Base-by-base conservation (phyloP, 2,797 vertebrate genomes). In the Brachyalestes nurse region DNA sequence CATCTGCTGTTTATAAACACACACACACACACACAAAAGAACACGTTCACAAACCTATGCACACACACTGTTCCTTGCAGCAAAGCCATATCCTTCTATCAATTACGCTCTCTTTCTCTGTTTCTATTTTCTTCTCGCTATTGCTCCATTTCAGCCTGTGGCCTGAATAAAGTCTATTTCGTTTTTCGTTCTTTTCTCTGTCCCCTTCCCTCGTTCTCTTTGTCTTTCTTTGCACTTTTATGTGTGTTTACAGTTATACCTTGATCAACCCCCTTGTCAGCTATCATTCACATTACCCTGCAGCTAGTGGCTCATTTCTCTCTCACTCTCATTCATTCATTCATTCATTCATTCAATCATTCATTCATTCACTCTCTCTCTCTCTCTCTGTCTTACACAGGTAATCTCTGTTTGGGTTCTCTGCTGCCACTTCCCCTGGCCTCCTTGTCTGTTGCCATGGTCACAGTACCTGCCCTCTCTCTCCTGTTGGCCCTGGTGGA, bases 381-480 rank as follows among this genome's bases (percentile, higher is more conserved):
- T 82, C 85, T 82, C 78, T 86, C 73, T 88, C 72, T 80, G 78
- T 82, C 82, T 85, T 84, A 88, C 86, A 66, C 87, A 95, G 93
- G 92, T 92, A 88, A 90, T 93, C 91, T 92, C 91, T 91, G 88
- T 89, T 90, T 89, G 91, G 86, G 90, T 88, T 86, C 89, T 87
- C 75, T 90, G 85, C 65, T 53, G 78, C 81, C 75, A 6, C 51
- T 58, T 80, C 73, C 73, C 89, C 91, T 88, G 90, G 72, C 92
- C 90, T 88, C 90, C 91, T 91, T 90, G 89, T 90, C 89, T 81
- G 90, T 92, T 92, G 91, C 93, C 93, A 94, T 93, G 93, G 93
- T 94, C 88, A 93, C 93, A 92, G 94, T 94, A 95, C 95, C 93
- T 91, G 94, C 93, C 92, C 95, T 96, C 93, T 93, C 93, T 93